Evolutionary conservation across 2,888 invertebrate species (phyloP).

Genomic region (Netelia fuscicornis): DNA sequence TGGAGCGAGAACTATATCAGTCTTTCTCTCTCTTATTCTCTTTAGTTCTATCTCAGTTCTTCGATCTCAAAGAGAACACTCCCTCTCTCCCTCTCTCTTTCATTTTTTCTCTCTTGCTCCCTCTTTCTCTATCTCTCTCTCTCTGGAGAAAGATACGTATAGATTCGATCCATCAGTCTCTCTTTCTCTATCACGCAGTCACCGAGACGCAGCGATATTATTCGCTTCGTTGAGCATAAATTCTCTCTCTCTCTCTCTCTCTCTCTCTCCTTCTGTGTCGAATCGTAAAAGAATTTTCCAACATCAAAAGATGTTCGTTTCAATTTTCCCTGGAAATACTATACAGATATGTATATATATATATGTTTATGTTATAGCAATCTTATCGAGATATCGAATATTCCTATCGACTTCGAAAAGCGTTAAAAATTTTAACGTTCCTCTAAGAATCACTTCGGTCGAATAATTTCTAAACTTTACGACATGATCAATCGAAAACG

Average conservation of each 20-base stretch:
- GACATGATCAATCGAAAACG: too few relatives aligned
- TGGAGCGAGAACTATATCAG: slow-evolving; percentile 22
- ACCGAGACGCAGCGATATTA: slow-evolving; percentile 13
- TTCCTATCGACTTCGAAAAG: neutral
- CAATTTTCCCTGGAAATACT: slow-evolving; percentile 13
- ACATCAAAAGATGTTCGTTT: slow-evolving; percentile 16
- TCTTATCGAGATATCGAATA: slow-evolving; percentile 28
- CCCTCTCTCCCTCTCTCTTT: neutral
- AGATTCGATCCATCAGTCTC: slow-evolving; percentile 1
- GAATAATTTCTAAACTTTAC: neutral
- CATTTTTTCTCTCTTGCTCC: neutral
- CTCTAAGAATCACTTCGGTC: neutral
- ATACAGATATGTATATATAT: neutral
- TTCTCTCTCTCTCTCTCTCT: neutral
- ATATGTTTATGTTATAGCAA: neutral
- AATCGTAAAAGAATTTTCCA: slow-evolving; percentile 4
- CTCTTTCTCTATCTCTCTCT: neutral
- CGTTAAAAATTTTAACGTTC: neutral
- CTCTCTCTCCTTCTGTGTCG: too few relatives aligned
- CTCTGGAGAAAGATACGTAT: neutral
- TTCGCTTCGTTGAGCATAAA: neutral
- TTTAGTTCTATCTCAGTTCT: neutral
- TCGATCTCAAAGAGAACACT: neutral
- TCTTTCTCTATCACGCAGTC: neutral
- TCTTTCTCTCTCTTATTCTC: neutral